These are phyloP conservation scores for Steatocranus sp. DNA, from an alignment of 2,797 vertebrate genomes.

Conservation along the genomic window DNA sequence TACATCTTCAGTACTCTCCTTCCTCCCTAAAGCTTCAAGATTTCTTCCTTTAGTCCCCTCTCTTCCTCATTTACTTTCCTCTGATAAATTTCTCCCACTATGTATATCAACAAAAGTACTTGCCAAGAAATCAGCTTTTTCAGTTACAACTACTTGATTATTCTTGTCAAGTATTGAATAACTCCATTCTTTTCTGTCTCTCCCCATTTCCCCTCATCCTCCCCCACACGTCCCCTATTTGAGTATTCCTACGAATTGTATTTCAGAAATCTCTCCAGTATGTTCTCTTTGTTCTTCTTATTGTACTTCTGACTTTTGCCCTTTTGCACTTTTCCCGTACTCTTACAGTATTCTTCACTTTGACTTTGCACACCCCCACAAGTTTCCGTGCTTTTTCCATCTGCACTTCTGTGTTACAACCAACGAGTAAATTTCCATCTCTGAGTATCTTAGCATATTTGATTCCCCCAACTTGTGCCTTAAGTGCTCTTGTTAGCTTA, in stretches of 20 bases:
- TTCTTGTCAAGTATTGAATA: not conserved
- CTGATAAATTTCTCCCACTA: not conserved
- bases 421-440: not conserved
- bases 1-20: not conserved
- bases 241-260: not conserved
- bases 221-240: not conserved
- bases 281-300: not conserved
- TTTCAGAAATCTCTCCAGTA: not conserved
- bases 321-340: not conserved
- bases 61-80: not conserved
- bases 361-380: not conserved
- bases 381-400: accelerated
- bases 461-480: not conserved
- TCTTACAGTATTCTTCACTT: not conserved
- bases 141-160: not conserved
- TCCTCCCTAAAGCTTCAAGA: not conserved
- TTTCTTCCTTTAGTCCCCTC: not conserved
- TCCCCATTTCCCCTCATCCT: not conserved
- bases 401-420: not conserved
- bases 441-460: not conserved
- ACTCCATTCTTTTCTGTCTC: not conserved
- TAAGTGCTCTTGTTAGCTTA: not conserved
- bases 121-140: not conserved
- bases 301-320: not conserved
- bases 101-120: not conserved